These are phyloP conservation scores for Leptocoma aspasia DNA, from an alignment of 2,113 vertebrate species.

Conservation along the genomic window DNA sequence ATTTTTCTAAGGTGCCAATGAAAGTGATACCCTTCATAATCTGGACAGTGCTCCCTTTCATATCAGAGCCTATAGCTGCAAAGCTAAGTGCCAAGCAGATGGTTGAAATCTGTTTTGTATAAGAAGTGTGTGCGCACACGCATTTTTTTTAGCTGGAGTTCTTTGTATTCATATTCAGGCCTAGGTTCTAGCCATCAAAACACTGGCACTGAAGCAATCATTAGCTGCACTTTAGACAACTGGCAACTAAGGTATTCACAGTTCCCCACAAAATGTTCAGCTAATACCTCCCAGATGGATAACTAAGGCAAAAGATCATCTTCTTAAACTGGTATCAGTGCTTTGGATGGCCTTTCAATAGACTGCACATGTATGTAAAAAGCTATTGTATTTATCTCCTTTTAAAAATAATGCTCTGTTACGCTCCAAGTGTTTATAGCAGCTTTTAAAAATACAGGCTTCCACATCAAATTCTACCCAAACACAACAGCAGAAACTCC, in stretches of 20 bases:
- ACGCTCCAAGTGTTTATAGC: background rate
- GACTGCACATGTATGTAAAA: constrained; percentile 43
- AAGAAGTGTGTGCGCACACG: constrained; percentile 64
- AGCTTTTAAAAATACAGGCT: constrained; percentile 33
- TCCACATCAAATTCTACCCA: background rate
- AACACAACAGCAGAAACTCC: background rate
- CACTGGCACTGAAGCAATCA: constrained; percentile 73
- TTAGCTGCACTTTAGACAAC: constrained; percentile 75
- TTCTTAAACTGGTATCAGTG: constrained; percentile 68
- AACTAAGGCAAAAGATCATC: constrained; percentile 78
- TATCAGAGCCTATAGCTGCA: constrained; percentile 69
- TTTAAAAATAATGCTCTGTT: constrained; percentile 32
- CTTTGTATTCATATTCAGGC: constrained; percentile 78
- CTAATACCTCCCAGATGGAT: constrained; percentile 77
- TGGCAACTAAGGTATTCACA: constrained; percentile 77
- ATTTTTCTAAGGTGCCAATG: constrained; percentile 71
- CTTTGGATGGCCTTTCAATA: constrained; percentile 67
- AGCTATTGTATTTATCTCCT: constrained; percentile 54
- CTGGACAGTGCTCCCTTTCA: constrained; percentile 79
- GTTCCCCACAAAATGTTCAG: constrained; percentile 72
- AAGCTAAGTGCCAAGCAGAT: constrained; percentile 78
- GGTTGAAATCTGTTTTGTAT: constrained; percentile 80
- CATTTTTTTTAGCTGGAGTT: constrained; percentile 55
- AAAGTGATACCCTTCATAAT: constrained; percentile 75
- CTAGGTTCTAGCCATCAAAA: constrained; percentile 77